Evolutionary conservation across 2,888 invertebrate genomes (phyloP).

Genomic region (Lepeophtheirus nordmannii): DNA sequence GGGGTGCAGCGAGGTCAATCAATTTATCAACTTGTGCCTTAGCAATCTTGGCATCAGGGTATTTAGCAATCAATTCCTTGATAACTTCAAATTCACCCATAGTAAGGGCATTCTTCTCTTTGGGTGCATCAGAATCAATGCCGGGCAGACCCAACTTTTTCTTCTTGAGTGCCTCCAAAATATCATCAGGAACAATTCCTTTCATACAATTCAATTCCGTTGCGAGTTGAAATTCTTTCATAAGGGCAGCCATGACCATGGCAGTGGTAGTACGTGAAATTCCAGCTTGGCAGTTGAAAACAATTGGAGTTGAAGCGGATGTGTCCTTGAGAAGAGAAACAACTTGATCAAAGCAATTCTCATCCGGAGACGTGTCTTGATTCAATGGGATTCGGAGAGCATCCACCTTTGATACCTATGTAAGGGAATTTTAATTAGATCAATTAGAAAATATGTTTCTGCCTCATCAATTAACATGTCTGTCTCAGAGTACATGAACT

Average conservation of each 20-base stretch:
- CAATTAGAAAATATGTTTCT: no score
- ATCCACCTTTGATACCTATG: constrained; percentile 16
- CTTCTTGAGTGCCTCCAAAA: constrained; percentile 25
- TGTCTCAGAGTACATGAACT: no score
- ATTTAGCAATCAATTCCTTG: constrained; percentile 12
- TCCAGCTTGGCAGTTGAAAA: constrained; percentile 24
- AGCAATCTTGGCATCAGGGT: constrained; percentile 20
- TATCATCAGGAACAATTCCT: constrained; percentile 24
- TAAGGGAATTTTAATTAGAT: background rate
- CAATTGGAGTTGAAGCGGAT: constrained; percentile 20
- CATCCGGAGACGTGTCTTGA: constrained; percentile 21
- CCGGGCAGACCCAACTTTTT: constrained; percentile 25
- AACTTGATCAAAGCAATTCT: constrained; percentile 22
- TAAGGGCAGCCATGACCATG: constrained; percentile 20
- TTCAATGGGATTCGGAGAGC: constrained; percentile 23
- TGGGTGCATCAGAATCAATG: constrained; percentile 18
- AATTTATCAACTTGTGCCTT: constrained; percentile 24
- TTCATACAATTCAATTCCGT: constrained; percentile 18
- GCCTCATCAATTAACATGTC: no score
- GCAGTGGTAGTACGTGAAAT: constrained; percentile 22
- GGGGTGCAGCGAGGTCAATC: constrained; percentile 21
- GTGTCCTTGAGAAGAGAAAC: constrained; percentile 18
- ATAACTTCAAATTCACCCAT: constrained; percentile 24
- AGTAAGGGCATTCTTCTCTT: constrained; percentile 19
- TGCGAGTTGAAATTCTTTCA: constrained; percentile 22